phyloP scores from a whole-genome alignment of 1,140 invertebrate species.

The Caerostris extrusa region DNA sequence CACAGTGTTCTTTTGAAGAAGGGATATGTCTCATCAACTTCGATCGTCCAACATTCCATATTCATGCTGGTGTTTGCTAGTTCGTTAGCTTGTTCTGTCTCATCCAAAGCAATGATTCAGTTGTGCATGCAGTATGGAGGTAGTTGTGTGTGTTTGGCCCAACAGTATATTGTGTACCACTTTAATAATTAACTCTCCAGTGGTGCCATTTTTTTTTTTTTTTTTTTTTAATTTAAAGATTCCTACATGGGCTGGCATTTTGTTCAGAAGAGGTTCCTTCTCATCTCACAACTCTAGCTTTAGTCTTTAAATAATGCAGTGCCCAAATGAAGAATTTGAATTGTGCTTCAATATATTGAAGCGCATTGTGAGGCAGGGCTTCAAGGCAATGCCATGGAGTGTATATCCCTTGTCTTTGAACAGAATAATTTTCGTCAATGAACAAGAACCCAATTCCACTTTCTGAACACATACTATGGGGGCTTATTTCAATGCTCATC shows the following conservation, averaged over 20 bases:
- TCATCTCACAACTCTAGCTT: background rate
- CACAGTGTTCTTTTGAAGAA: conserved; percentile 1
- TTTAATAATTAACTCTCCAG: conserved; percentile 23
- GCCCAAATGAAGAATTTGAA: background rate
- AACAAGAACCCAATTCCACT: background rate
- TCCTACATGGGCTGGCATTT: conserved; percentile 58
- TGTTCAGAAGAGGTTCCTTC: background rate
- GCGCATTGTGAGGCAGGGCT: background rate
- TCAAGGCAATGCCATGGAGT: background rate
- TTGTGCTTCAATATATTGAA: background rate
- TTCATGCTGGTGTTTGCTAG: conserved; percentile 40
- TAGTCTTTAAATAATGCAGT: conserved; percentile 19
- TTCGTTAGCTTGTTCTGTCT: conserved; percentile 11
- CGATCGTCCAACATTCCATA: conserved; percentile 76
- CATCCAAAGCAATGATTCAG: background rate
- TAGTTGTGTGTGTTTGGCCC: conserved; percentile 51
- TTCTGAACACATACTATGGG: conserved; percentile 19
- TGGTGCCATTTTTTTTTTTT: background rate
- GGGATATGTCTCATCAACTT: conserved; percentile 32
- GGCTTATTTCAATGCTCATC: conserved; percentile 73
- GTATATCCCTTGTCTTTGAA: background rate
- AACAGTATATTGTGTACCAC: conserved; percentile 16
- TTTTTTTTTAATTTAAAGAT: conserved; percentile 48
- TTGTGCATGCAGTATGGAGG: conserved; percentile 55
- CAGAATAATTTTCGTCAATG: conserved; percentile 10